Evolutionary conservation across 2,113 vertebrate genomes (phyloP).

Genomic region (Balaenoptera acutorostrata): DNA sequence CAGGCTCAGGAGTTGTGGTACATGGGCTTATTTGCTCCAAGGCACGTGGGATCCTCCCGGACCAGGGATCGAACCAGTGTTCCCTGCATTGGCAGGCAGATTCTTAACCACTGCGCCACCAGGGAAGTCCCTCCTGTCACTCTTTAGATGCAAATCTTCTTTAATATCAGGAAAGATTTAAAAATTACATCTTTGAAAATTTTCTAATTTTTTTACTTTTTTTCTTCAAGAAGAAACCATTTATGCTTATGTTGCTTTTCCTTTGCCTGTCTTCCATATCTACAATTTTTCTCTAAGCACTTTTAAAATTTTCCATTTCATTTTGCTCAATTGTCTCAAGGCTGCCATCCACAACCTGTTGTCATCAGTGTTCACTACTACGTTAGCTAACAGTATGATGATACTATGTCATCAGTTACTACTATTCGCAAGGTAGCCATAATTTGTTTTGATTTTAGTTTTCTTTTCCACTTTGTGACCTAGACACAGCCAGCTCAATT

Average conservation of each 20-base stretch:
- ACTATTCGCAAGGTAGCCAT: no score
- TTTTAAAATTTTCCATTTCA: background rate
- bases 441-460: background rate
- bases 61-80: no score
- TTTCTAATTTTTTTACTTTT: background rate
- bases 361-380: background rate
- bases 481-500: constrained; percentile 4
- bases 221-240: background rate
- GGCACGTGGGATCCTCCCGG: no score
- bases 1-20: no score
- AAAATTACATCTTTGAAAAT: background rate
- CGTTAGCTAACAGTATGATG: background rate
- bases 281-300: background rate
- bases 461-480: background rate
- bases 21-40: no score
- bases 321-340: background rate
- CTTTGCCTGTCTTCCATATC: constrained; percentile 8
- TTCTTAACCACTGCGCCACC: no score
- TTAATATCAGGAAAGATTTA: background rate
- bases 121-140: background rate
- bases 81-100: no score
- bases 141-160: background rate
- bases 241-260: background rate
- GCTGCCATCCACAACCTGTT: background rate
- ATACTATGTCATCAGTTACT: background rate